Evolutionary conservation across 2,888 invertebrate genomes (phyloP).

Genomic region (Falcaria lacertinaria): DNA sequence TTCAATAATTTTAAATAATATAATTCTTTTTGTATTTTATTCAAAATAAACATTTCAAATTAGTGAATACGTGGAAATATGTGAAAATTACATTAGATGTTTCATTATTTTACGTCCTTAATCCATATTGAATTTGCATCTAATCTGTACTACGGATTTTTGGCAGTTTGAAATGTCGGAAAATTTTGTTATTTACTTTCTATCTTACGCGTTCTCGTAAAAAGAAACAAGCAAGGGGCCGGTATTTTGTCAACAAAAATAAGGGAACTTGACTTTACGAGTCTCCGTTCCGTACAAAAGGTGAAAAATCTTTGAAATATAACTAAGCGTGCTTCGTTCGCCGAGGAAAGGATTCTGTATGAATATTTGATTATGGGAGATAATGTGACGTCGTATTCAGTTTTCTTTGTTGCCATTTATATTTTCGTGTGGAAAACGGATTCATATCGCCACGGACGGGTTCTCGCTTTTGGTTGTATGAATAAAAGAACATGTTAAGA

Average conservation of each 20-base stretch:
- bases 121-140: slow-evolving; percentile 3
- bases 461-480: slow-evolving; percentile 4
- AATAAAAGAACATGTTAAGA: not conserved
- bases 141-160: slow-evolving; percentile 1
- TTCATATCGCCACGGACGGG: slow-evolving; percentile 44
- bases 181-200: slow-evolving; percentile 8
- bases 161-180: slow-evolving; percentile 2
- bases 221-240: slow-evolving; percentile 17
- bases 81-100: no score
- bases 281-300: slow-evolving; percentile 29
- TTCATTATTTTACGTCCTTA: no score
- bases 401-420: slow-evolving; percentile 19
- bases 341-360: slow-evolving; percentile 26
- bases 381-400: slow-evolving; percentile 27
- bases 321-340: slow-evolving; percentile 11
- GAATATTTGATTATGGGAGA: slow-evolving; percentile 28
- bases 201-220: slow-evolving; percentile 20
- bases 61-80: no score
- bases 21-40: not conserved
- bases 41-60: no score
- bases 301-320: slow-evolving; percentile 29
- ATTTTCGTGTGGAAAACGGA: slow-evolving; percentile 14
- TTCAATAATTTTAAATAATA: not conserved
- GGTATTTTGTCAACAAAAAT: slow-evolving; percentile 39
- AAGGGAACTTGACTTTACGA: slow-evolving; percentile 24